Base-by-base conservation (phyloP, 2,888 invertebrate species). In the Rhimphoctona megacephalus region DNA sequence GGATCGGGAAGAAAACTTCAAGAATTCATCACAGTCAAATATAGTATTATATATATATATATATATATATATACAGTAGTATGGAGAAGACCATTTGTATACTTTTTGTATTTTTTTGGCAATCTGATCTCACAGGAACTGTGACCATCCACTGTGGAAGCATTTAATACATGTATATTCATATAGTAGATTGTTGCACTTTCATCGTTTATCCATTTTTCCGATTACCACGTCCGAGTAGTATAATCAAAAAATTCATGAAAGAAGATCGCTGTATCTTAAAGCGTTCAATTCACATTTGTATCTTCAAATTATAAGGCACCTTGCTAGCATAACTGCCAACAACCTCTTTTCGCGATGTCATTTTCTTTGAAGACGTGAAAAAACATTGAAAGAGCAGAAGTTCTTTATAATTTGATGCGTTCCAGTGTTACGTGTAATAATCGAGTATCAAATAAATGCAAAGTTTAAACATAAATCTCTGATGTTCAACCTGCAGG, bases 11-110 rank as follows among this genome's bases (percentile, higher is more conserved):
- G 46, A 72, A 72, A 72, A 49, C 43, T n/a, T 69, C 17, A 43
- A 69, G 49, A 70, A 69, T 74, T 79, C 57, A 81, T 85, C 84
- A 85, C 84, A 85, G 84, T 80, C 84, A 81, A 85, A 76, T 64
- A 81, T 85, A 80, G 80, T 85, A 85, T 46, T 80, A 70, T 30
- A 49, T 39, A 52, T 67, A 30, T 64, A 43, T 57, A 25, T 14
- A 25, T 57, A 61, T 30, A 61, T 61, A 61, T 61, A 61, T 17
- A 19, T 70, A 61, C 30, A 61, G 70, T 70, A 22, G 25, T 70
- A 70, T 70, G 30, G 70, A 70, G 70, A 70, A 70, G 46, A 49
- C 19, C 25, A 70, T 70, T 70, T 70, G 46, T 70, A 70, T 49
- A 70, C 70, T 70, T 30, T 22, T 30, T 30, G 61, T 61, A 61